phyloP scores from a whole-genome alignment of 2,888 invertebrate genomes.

The Tetheella fluctuosa region DNA sequence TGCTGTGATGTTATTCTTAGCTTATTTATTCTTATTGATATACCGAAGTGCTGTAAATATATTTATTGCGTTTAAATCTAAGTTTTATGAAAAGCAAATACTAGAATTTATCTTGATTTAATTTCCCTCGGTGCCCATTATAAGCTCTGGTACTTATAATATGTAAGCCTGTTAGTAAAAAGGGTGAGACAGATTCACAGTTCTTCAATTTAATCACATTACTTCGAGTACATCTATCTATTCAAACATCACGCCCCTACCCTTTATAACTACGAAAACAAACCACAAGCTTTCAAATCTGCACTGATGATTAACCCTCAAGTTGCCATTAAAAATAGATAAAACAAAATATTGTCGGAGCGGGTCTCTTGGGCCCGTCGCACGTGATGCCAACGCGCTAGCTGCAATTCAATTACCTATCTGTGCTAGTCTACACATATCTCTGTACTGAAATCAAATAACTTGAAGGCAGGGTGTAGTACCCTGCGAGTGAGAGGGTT shows the following conservation, averaged over 20 bases:
- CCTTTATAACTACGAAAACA: conserved; percentile 43
- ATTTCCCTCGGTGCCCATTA: too few species aligned
- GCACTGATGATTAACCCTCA: conserved; percentile 70
- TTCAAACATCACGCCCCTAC: conserved; percentile 28
- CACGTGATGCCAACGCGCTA: conserved; percentile 62
- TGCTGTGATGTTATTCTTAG: too few species aligned
- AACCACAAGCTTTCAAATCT: conserved; percentile 62
- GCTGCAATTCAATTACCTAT: conserved; percentile 75
- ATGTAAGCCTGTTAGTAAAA: not conserved
- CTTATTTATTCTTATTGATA: too few species aligned
- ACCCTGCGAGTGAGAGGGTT: conserved; percentile 29
- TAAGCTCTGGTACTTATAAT: too few species aligned
- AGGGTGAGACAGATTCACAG: not conserved
- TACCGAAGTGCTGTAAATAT: too few species aligned
- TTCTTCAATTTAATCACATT: conserved; percentile 2
- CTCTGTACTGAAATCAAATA: conserved; percentile 58
- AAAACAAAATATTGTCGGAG: conserved; percentile 72
- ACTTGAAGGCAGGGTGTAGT: conserved; percentile 40
- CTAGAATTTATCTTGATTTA: not conserved
- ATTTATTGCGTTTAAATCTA: too few species aligned
- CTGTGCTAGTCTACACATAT: conserved; percentile 51
- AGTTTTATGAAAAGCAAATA: not conserved
- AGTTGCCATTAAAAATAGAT: conserved; percentile 79
- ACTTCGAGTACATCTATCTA: not conserved
- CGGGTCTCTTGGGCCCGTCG: conserved; percentile 55